phyloP scores from a whole-genome alignment of 2,113 vertebrate genomes.

The Oryzias celebensis region DNA sequence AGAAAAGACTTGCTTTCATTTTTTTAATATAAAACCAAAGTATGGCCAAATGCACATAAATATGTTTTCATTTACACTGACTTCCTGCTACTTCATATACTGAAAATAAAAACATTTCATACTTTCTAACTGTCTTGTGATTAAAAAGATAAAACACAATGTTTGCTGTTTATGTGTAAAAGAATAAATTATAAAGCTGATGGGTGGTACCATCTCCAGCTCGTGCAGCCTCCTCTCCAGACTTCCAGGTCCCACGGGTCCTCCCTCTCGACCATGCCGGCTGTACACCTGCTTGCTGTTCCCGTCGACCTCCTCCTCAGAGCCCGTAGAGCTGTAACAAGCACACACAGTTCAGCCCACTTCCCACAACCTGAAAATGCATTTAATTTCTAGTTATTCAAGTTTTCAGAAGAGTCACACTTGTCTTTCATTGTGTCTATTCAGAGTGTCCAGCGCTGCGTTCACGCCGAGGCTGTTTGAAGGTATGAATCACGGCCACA shows the following conservation, averaged over 20 bases:
- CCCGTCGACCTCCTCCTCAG: slow-evolving; percentile 82
- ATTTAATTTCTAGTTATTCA: background rate
- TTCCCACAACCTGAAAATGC: background rate
- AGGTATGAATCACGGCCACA: slow-evolving; percentile 48
- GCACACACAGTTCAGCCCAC: slow-evolving; percentile 5
- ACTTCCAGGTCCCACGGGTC: slow-evolving; percentile 60
- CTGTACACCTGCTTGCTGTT: slow-evolving; percentile 76
- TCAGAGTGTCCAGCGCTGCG: slow-evolving; percentile 2
- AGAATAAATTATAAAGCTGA: background rate
- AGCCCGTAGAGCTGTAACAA: slow-evolving; percentile 65
- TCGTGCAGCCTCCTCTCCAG: slow-evolving; percentile 93
- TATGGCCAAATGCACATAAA: too few relatives aligned
- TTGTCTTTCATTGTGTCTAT: background rate
- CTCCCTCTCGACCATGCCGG: slow-evolving; percentile 80
- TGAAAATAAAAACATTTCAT: too few relatives aligned
- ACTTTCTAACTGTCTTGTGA: too few relatives aligned
- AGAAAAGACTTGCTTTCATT: too few relatives aligned
- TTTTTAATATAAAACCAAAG: too few relatives aligned
- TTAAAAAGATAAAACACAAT: background rate
- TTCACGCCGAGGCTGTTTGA: slow-evolving; percentile 33
- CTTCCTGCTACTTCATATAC: too few relatives aligned
- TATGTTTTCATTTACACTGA: too few relatives aligned
- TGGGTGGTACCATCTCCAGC: slow-evolving; percentile 85
- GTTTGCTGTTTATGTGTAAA: background rate
- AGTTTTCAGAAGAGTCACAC: background rate